Conservation (phyloP, 2,888 invertebrate genomes). For the Tupiocoris notatus region DNA sequence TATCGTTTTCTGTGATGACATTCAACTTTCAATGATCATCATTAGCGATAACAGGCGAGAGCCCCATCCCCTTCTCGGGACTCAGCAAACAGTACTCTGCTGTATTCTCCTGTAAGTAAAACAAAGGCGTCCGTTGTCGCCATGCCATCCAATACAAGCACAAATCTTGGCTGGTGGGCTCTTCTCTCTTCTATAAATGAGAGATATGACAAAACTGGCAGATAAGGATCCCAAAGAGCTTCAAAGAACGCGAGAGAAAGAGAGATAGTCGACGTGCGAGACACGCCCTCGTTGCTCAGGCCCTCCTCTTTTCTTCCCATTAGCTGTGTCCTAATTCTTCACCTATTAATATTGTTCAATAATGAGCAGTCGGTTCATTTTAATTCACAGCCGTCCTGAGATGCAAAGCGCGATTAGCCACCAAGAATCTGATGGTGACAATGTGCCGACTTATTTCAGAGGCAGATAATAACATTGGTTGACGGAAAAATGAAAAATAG, state of each 20-base stretch:
- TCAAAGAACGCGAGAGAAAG: background rate
- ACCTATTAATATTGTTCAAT: slow-evolving; percentile 33
- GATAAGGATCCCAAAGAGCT: background rate
- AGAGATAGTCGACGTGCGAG: slow-evolving; percentile 11
- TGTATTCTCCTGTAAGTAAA: too few species aligned
- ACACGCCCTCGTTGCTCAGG: slow-evolving; percentile 15
- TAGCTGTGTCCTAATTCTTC: slow-evolving; percentile 20
- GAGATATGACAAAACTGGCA: slow-evolving; percentile 31
- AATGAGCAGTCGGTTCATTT: slow-evolving; percentile 2
- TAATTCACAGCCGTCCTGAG: background rate
- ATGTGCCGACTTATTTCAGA: background rate
- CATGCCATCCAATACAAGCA: slow-evolving; percentile 1
- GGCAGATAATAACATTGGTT: background rate
- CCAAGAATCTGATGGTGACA: background rate
- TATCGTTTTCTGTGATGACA: too few species aligned
- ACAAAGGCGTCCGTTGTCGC: slow-evolving; percentile 27
- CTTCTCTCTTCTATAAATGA: slow-evolving; percentile 24
- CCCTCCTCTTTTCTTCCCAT: background rate
- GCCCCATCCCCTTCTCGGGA: too few species aligned
- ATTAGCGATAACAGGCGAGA: too few species aligned
- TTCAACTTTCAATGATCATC: too few species aligned
- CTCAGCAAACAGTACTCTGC: too few species aligned
- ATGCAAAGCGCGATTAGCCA: background rate
- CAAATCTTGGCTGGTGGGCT: background rate
- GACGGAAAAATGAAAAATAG: background rate